Percentiles rank a stretch among this genome's conserved stretches.
These are phyloP conservation scores for Nylanderia fulva DNA, from an alignment of 1,140 invertebrate species.

Conservation along the genomic window DNA sequence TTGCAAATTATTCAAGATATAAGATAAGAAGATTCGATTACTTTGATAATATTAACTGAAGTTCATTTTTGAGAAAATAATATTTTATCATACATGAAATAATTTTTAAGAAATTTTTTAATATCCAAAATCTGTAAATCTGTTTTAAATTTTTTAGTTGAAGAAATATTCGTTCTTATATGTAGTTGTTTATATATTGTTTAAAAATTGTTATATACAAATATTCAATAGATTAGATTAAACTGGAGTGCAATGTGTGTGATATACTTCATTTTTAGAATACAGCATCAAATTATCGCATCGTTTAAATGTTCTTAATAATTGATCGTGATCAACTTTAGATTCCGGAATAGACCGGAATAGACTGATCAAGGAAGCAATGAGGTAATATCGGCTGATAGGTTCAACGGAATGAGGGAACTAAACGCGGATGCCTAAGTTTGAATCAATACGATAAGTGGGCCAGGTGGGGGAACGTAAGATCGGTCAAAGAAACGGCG, in stretches of 20 bases:
- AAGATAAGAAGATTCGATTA: no score
- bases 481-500: constrained; percentile 75
- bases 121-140: background rate
- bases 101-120: background rate
- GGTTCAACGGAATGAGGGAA: constrained; percentile 64
- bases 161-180: no score
- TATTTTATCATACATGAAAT: background rate
- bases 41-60: background rate
- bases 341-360: constrained; percentile 16
- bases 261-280: background rate
- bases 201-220: background rate
- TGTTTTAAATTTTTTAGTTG: background rate
- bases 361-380: constrained; percentile 55
- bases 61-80: background rate
- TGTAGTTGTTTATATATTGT: background rate
- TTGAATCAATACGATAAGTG: constrained; percentile 85
- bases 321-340: no score
- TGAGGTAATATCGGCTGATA: constrained; percentile 63
- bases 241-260: background rate
- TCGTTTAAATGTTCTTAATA: background rate
- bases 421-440: constrained; percentile 74
- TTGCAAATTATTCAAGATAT: background rate
- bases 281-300: background rate
- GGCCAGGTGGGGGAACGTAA: constrained; percentile 81
- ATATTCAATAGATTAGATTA: background rate